phyloP scores from a whole-genome alignment of 2,888 invertebrate species.

The Cephus sareptanus region DNA sequence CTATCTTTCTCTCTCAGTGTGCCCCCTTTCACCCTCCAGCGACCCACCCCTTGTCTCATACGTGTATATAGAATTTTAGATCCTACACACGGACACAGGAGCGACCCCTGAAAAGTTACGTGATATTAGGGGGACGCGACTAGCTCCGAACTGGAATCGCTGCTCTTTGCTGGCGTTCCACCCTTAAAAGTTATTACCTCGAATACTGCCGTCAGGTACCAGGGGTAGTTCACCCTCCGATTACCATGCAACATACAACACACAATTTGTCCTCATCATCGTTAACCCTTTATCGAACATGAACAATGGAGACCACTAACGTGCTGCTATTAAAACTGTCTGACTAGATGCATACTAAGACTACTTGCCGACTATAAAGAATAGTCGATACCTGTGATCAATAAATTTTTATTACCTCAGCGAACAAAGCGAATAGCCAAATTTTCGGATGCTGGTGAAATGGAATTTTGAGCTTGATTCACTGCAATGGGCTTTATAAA shows the following conservation, averaged over 20 bases:
- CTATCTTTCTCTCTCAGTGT: background rate
- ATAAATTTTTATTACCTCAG: too few relatives aligned
- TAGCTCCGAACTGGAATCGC: background rate
- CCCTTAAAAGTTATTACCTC: background rate
- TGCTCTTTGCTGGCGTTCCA: background rate
- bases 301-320: background rate
- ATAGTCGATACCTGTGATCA: background rate
- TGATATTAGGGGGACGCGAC: constrained; percentile 10
- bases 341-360: background rate
- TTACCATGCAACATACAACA: background rate
- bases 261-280: background rate
- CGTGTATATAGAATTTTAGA: background rate
- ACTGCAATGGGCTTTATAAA: background rate
- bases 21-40: background rate
- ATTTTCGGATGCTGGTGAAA: too few relatives aligned
- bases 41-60: background rate
- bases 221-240: background rate
- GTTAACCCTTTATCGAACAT: background rate
- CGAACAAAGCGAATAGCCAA: background rate
- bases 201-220: background rate
- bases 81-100: background rate
- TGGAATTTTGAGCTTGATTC: background rate
- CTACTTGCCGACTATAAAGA: background rate
- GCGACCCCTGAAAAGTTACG: constrained; percentile 27
- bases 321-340: background rate